These are phyloP conservation scores for Hydrocynus forskahlii DNA, from an alignment of 2,797 vertebrate species.

Conservation along the genomic window DNA sequence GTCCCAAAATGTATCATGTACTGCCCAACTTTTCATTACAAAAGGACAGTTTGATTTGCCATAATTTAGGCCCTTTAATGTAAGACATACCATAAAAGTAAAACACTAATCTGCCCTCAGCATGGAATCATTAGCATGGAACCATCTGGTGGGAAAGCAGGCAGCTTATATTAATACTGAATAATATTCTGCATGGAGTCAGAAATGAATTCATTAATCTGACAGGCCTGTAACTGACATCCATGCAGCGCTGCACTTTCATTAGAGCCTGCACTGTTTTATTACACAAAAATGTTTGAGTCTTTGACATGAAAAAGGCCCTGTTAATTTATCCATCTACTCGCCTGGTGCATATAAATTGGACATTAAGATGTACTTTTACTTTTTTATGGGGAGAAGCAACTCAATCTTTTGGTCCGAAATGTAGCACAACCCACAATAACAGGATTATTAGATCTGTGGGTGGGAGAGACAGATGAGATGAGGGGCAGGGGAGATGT, in stretches of 20 bases:
- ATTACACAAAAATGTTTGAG: slow-evolving; percentile 40
- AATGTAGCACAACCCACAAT: slow-evolving; percentile 14
- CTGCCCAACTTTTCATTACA: too few species aligned
- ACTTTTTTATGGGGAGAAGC: not conserved
- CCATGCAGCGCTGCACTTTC: not conserved
- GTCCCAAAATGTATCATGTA: too few species aligned
- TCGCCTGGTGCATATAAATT: slow-evolving; percentile 72
- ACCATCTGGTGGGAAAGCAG: not conserved
- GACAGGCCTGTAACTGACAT: not conserved
- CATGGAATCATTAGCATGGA: not conserved
- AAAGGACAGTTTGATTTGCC: too few species aligned
- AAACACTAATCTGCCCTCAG: not conserved
- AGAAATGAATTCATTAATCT: slow-evolving; percentile 2
- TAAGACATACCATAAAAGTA: too few species aligned
- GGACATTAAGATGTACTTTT: slow-evolving; percentile 68
- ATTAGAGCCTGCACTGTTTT: slow-evolving; percentile 62
- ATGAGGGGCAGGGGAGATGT: not conserved
- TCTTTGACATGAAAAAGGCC: slow-evolving; percentile 40
- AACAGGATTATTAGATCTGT: slow-evolving; percentile 36
- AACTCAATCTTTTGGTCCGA: not conserved
- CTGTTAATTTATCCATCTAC: slow-evolving; percentile 12
- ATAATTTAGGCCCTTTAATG: too few species aligned
- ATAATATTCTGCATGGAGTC: slow-evolving; percentile 3
- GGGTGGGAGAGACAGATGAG: slow-evolving; percentile 20
- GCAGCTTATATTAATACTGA: not conserved